Evolutionary conservation across 1,140 invertebrate genomes (phyloP).

Genomic region (Stenopsyche tienmushanensis): DNA sequence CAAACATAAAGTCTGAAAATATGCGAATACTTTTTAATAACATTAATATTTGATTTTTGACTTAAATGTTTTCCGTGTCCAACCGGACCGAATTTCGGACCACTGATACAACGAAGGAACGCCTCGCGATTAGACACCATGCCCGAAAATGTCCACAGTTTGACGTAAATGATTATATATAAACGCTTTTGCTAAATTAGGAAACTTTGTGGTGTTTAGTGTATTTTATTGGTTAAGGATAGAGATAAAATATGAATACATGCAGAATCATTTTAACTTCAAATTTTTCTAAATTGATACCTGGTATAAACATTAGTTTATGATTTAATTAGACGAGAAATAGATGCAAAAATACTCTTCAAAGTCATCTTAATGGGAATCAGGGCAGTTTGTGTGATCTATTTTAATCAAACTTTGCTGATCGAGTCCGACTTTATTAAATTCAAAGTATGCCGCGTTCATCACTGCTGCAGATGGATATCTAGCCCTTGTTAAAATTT

Average conservation of each 20-base stretch:
- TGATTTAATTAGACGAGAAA: background rate
- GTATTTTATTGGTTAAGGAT: too few species aligned
- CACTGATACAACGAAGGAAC: too few species aligned
- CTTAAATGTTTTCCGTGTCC: too few species aligned
- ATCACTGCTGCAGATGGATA: background rate
- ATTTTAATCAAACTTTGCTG: background rate
- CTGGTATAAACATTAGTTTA: background rate
- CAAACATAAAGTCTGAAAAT: too few species aligned
- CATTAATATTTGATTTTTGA: too few species aligned
- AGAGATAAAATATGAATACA: background rate
- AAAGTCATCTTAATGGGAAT: background rate
- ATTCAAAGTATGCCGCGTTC: background rate
- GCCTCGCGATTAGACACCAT: too few species aligned
- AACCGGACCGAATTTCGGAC: too few species aligned
- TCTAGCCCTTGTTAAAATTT: background rate
- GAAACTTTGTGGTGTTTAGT: background rate
- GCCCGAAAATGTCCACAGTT: too few species aligned
- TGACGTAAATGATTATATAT: too few species aligned
- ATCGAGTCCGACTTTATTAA: background rate
- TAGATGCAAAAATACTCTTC: background rate
- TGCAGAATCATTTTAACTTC: background rate
- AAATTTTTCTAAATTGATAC: background rate
- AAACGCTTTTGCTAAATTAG: too few species aligned
- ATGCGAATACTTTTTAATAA: too few species aligned
- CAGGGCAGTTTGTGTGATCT: background rate